Evolutionary conservation across 2,113 vertebrate genomes (phyloP), one percentile per base, ranked within the genome.

Genomic region (Sterna hirundo): DNA sequence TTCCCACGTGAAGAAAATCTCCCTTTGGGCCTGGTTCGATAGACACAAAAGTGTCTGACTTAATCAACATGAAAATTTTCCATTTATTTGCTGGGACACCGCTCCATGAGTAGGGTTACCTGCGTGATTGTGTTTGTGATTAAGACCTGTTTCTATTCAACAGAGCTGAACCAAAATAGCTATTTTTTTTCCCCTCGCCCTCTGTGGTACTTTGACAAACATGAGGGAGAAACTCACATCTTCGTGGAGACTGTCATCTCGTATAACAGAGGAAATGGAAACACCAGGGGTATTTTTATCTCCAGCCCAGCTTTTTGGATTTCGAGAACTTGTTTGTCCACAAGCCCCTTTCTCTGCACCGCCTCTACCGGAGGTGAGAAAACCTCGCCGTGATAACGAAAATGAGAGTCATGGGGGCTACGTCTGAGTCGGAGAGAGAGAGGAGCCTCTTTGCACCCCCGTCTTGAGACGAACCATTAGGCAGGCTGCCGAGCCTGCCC

Each of bases 71-170:
- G n/a, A 88, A 88, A 74, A 66, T 38, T 34, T 70, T 78, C 49
- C 44, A 52, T 82, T 72, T 80, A 77, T 86, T 92, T 86, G 15
- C 51, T 38, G 18, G 29, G 55, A 92, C n/a, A 61, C 64, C 1
- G 2, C 46, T 92, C 30, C 27, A 11, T 68, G 70, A 80, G 40
- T 57, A 57, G 14, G 34, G 49, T 62, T 80, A 80, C 79, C 90
- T 88, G 49, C 30, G 71, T 69, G 62, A 69, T 52, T 93, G 42
- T 79, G 40, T 79, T 87, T 78, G 57, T 85, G 85, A 88, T 94
- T 72, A 86, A 80, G 71, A 80, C 90, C 74, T 64, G 21, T 87
- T 91, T 87, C 42, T 87, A 0, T 97, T 94, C 13, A 6, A 49
- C 58, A 69, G 40, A 72, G 7, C 27, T 44, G 40, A 72, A 80